Base-by-base conservation (phyloP, 2,113 vertebrate species). In the Ifrita kowaldi region DNA sequence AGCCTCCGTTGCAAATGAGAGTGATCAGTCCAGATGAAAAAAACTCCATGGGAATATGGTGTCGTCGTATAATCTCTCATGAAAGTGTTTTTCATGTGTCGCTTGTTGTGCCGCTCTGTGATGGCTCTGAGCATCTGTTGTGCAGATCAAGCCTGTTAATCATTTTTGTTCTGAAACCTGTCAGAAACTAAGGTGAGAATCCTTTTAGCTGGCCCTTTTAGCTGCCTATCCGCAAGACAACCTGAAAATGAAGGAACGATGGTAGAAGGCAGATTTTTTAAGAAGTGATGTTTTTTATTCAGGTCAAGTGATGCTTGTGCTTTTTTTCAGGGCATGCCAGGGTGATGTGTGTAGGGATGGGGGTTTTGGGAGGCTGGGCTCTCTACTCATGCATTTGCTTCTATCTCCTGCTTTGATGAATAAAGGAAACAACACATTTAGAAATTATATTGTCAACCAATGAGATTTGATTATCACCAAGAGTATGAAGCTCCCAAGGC, bases 151-250 rank as follows among this genome's bases (percentile, higher is more conserved):
- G 41, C 46, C 37, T 76, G 44, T 87, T 91, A 86, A 92, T 82
- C 21, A 65, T 67, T 91, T 89, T 73, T 83, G 32, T 89, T 89
- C 74, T 73, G 60, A 89, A 94, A 94, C 23, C n/a, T 95, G 69
- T 60, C 77, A 95, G 41, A 91, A 95, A 64, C 39, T 76, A 46
- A 89, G 84, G 69, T 60, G 81, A 87, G 92, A 95, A 82, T 82
- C 41, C 53, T 94, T 92, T 89, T 30, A 84, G 33, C 67, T 56
- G 68, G 7, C 13, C 9, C 22, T 18, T 78, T 89, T 53, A 49
- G 32, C 42, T 93, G 16, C 49, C n/a, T 56, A 71, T 30, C 27
- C 76, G 44, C 57, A 78, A 87, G 89, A 84, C 70, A 95, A 76
- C 19, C 7, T 59, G 82, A 79, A 89, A 96, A 44, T 76, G 65